Evolutionary conservation across 1,140 invertebrate species (phyloP), one percentile per base, ranked within the genome.

Genomic region (Euglossa dilemma): DNA sequence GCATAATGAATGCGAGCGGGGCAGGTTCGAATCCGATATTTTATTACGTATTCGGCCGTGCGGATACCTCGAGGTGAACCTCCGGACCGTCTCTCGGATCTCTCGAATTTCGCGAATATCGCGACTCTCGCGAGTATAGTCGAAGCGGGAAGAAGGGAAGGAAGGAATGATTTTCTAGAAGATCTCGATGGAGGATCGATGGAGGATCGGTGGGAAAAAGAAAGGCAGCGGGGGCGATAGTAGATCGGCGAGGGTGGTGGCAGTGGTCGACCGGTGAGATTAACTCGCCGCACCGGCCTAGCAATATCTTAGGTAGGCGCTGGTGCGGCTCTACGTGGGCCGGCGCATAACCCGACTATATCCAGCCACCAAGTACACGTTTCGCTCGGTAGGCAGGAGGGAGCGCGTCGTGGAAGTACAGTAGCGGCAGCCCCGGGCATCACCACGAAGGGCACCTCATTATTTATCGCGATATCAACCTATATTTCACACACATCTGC

Each of bases 391-490:
- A 70, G 83, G 63, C 66, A 76, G 80, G 69, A 79, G 85, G 77
- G 82, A 76, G 71, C 69, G 69, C 84, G 75, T 90, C 75, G 85
- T 88, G 82, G 84, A 88, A 91, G 88, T 79, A 91, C 93, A 85
- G 93, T 94, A 94, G 93, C 93, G 79, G 89, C 86, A 88, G 93
- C 93, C 93, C 88, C 78, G 72, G 92, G 93, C 93, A 91, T 91
- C 91, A 90, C 91, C 91, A 90, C 87, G 92, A 93, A 93, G 91
- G 91, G 87, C 89, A 93, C 89, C 91, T 93, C 91, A 91, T 94
- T 93, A 93, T 93, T 94, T 93, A 93, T 94, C 92, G 89, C 89
- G 90, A 93, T 94, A 94, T 94, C 93, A 94, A 93, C 92, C 92
- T 93, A 94, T 93, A 94, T 93, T 93, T 93, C 88, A 91, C 91